Base-by-base conservation (phyloP, 2,113 vertebrate species). In the Hypocryptadius cinnamomeus region DNA sequence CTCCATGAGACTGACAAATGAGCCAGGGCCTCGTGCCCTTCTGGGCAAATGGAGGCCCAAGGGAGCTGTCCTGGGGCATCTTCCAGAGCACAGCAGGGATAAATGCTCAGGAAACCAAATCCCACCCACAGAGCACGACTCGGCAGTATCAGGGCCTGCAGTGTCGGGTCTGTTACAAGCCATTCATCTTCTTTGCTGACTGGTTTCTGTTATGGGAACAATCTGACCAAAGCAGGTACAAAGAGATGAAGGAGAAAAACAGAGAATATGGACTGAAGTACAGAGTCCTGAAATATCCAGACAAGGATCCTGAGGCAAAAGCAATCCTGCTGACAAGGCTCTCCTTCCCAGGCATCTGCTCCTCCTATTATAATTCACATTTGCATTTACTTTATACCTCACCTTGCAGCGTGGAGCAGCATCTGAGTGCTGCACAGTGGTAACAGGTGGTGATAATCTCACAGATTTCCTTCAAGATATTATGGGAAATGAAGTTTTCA, bases 401-500 rank as follows among this genome's bases (percentile, higher is more conserved):
- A 80, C 78, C 79, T 87, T 79, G n/a, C 80, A 89, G 85, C 22
- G 6, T 24, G 27, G 37, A 92, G 73, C 59, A 37, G 60, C 60
- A 59, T 80, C 78, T 3, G n/a, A 87, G 61, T 56, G 47, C 61
- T 90, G 63, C 83, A 53, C 28, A 21, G 69, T 79, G 77, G 45
- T 94, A 90, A 86, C 78, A 96, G 78, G 74, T 79, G 85, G 89
- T 68, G 90, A 97, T 90, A 96, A 97, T 94, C 94, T 87, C 27
- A 87, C 1, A 15, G 93, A 71, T 56, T 95, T 96, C 92, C 95
- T 96, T 89, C 63, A 93, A 96, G 85, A 95, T 84, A 93, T 7
- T 33, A 91, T 53, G 69, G 92, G 86, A 96, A 95, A 97, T 85
- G 30, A 97, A 95, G 92, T 89, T 96, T 96, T 95, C 85, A 78